Base-by-base conservation (phyloP, 2,797 vertebrate species). In the Neosilurus hyrtlii region DNA sequence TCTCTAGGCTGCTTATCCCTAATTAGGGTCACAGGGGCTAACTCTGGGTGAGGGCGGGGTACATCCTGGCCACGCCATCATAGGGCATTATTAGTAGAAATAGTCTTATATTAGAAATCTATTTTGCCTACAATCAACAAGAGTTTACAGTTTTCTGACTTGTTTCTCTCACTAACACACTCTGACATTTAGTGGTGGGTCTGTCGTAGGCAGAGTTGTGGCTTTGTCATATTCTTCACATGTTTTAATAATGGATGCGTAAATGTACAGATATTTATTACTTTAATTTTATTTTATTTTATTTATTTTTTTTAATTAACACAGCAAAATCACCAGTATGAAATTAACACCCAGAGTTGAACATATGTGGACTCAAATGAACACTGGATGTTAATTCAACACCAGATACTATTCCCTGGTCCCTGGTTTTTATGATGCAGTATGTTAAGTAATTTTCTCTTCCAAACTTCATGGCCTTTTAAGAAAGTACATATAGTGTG, bases 41-140 rank as follows among this genome's bases (percentile, higher is more conserved):
- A 43, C 43, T 43, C 43, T 43, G 43, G 43, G 43, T 43, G 43
- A 43, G 43, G 43, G 43, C 8, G 43, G 8, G 43, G 8, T 43
- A 43, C 43, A 8, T 8, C 43, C 43, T 43, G 43, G 43, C 8
- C 43, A 43, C 1, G 43, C 43, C 43, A 43, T 43, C 43, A 4
- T 43, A 43, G 43, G 43, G 43, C 43, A 43, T 43, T 43, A 43
- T 43, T 43, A 43, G 43, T 43, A 43, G 8, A 5, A 43, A 8
- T 75, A 30, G 30, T 35, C 30, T 30, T 66, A 30, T 57, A 57
- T 74, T 35, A 22, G 16, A 26, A 57, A 56, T 56, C 52, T 57
- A 24, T 74, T 74, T 35, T 74, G 72, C 52, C 72, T 56, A 56
- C 56, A 74, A 56, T n/a, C 71, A 74, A n/a, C 11, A 52, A 24